Base-by-base conservation (phyloP, 2,888 invertebrate genomes). In the Melolontha melolontha region DNA sequence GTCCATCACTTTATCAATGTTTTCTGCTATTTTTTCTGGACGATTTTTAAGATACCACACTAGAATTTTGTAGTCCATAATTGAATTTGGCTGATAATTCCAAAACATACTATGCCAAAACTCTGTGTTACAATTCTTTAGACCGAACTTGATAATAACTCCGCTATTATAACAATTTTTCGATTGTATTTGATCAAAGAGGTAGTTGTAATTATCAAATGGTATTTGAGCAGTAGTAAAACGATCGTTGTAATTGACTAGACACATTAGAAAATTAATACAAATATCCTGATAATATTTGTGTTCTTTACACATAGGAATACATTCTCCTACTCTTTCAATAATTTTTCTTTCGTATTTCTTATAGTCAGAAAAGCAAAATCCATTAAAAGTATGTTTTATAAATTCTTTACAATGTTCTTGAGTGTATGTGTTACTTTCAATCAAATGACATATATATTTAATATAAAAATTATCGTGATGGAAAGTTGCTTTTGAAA, bases 331-430 rank as follows among this genome's bases (percentile, higher is more conserved):
- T 5, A 54, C 27, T 11, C 29, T 40, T 10, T 65, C 64, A 10
- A 65, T 22, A 27, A 42, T 41, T 2, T n/a, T 27, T 17, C 29
- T 65, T 42, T 29, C 27, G 34, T 65, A 11, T 11, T 54, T 54
- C 6, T 40, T 40, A 5, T 5, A 1, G 17, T 22, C 27, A 1
- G 10, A 27, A 54, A 16, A 5, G 5, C 1, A 14, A 41, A 14
- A 16, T 12, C 6, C 0, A 14, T 29, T 17, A 14, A 27, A 11
- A 42, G 4, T 1, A 34, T 16, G 10, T 65, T 14, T 54, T 65
- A 22, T 14, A 52, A 44, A 14, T 39, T 44, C 16, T 42, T 44
- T 54, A 22, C 49, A 64, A 40, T 41, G 29, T 52, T 64, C 64
- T 34, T 64, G 50, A 7, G 12, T 7, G 2, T 40, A 12, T 2